Evolutionary conservation across 1,140 invertebrate species (phyloP).

Genomic region (Zaprionus capensis): DNA sequence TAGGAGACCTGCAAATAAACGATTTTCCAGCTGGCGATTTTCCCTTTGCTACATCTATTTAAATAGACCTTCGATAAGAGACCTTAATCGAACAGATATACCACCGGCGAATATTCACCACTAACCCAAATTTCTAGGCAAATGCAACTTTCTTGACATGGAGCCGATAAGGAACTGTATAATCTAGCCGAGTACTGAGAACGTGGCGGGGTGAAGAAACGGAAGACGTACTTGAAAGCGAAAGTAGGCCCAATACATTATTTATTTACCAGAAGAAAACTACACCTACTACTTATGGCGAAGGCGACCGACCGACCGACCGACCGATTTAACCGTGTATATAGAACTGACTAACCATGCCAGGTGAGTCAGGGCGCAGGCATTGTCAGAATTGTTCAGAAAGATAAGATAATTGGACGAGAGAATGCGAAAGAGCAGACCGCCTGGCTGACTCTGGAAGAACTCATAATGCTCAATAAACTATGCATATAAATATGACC

Average conservation of each 20-base stretch:
- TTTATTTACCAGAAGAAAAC: constrained; percentile 8
- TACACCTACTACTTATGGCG: neutral
- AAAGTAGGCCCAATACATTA: neutral
- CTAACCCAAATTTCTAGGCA: neutral
- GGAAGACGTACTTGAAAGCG: neutral
- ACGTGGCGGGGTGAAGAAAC: neutral
- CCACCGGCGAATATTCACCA: neutral
- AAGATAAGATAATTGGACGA: constrained; percentile 28
- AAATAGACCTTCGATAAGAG: neutral
- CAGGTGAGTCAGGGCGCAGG: constrained; percentile 23
- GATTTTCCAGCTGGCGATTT: neutral
- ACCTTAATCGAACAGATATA: neutral
- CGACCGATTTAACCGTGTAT: constrained; percentile 19
- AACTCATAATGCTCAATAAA: neutral
- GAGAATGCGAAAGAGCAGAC: constrained; percentile 17
- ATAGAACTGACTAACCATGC: constrained; percentile 15
- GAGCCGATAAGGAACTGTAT: neutral
- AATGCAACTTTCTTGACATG: neutral
- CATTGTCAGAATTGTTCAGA: neutral
- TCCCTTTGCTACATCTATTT: neutral
- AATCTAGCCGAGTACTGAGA: neutral
- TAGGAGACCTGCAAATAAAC: neutral
- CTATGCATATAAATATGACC: neutral
- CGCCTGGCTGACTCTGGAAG: constrained; percentile 3
- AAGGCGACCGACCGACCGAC: neutral